A percentile compares a stretch with the other conserved stretches of the same genome.
phyloP scores from a whole-genome alignment of 2,888 invertebrate genomes.

The Leptinotarsa haldemani region DNA sequence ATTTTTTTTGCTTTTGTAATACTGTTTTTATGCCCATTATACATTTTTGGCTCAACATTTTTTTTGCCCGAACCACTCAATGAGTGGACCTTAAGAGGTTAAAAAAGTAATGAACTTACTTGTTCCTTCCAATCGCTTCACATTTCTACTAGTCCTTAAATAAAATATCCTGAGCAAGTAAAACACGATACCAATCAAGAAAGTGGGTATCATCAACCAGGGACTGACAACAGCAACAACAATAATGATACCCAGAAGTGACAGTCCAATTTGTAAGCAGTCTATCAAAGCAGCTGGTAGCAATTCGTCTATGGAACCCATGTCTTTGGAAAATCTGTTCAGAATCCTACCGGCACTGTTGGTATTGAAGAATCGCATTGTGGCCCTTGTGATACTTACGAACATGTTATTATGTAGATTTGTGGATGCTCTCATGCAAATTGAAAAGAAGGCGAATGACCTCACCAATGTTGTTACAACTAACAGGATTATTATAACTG shows the following conservation, averaged over 20 bases:
- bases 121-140: constrained; percentile 79
- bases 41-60: too few species aligned
- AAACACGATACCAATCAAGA: constrained; percentile 73
- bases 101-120: constrained; percentile 66
- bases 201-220: constrained; percentile 75
- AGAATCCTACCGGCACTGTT: constrained; percentile 74
- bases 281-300: constrained; percentile 68
- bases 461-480: constrained; percentile 65
- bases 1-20: too few species aligned
- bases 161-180: constrained; percentile 76
- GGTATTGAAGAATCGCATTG: constrained; percentile 76
- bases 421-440: constrained; percentile 69
- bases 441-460: constrained; percentile 68
- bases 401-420: constrained; percentile 69
- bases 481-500: constrained; percentile 64
- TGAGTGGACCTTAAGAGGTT: too few species aligned
- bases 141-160: constrained; percentile 78
- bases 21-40: too few species aligned
- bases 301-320: constrained; percentile 71
- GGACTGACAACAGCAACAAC: constrained; percentile 80
- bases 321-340: constrained; percentile 79
- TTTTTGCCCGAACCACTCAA: too few species aligned
- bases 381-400: constrained; percentile 70
- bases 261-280: constrained; percentile 69
- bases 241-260: constrained; percentile 77